Evolutionary conservation across 2,888 invertebrate species (phyloP), one percentile per base, ranked within the genome.

Genomic region (Lasioglossum figueresi): DNA sequence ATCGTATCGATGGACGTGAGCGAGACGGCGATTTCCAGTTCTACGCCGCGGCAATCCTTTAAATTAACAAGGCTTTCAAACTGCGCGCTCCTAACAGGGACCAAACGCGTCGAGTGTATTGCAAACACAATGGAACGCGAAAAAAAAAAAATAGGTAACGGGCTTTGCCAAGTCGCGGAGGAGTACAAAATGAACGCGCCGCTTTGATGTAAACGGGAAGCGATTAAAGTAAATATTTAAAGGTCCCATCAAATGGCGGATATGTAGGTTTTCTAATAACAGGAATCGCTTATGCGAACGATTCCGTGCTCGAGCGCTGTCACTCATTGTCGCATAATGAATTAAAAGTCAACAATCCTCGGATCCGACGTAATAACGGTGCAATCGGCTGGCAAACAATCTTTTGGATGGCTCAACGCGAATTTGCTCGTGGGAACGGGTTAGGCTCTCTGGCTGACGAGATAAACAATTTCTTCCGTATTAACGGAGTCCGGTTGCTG

Each of bases 181-280:
- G n/a, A 48, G 48, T 37, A 71, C 31, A 59, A 70, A 79, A 59
- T 48, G 40, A 68, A 71, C 40, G n/a, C 19, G 52, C n/a, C 5
- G 73, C 76, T 80, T 77, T 40, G 63, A 78, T 19, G 70, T 77
- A 40, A 76, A 73, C 34, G 73, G 48, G 14, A 37, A 71, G n/a
- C 80, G 66, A 75, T 80, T 72, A 45, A 43, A 56, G 31, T 78
- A 77, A 83, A 83, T 78, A 84, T 83, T 80, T 80, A 77, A 75
- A n/a, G 31, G 34, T 27, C 4, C 4, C 43, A 14, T 10, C 52
- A 70, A 31, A 31, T 23, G 31, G n/a, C 23, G 45, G 14, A 48
- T 23, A 48, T 76, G 72, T 78, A 78, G 76, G 77, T 40, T 37
- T 34, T 74, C 19, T 34, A 70, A 76, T 45, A 68, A 27, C 37